These are phyloP conservation scores for Macrostomum lignano DNA, from an alignment of 1,140 invertebrate species.

Conservation along the genomic window DNA sequence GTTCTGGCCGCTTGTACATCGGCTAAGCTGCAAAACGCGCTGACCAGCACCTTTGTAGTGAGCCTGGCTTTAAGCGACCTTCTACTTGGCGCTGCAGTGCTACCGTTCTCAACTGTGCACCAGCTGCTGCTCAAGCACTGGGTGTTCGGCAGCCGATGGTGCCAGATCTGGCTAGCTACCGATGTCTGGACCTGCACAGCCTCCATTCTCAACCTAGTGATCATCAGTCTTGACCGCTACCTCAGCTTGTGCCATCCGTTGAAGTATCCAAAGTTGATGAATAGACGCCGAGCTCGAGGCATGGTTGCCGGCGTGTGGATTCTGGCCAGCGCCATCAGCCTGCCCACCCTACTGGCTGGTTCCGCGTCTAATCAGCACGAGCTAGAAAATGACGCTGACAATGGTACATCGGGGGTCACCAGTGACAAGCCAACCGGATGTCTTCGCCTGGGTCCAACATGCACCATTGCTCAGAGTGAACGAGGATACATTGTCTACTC, in stretches of 20 bases:
- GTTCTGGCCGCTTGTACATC: conserved; percentile 53
- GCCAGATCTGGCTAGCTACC: conserved; percentile 26
- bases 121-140: conserved; percentile 17
- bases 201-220: conserved; percentile 27
- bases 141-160: conserved; percentile 22
- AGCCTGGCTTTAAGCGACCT: conserved; percentile 69
- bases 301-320: no score
- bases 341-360: no score
- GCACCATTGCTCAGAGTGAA: conserved; percentile 21
- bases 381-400: no score
- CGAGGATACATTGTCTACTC: conserved; percentile 70
- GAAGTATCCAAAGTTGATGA: no score
- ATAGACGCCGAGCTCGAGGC: no score
- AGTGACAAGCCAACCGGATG: no score
- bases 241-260: conserved; percentile 27
- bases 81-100: conserved; percentile 30
- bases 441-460: conserved; percentile 10
- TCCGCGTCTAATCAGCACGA: no score
- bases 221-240: conserved; percentile 28
- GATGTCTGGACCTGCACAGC: conserved; percentile 28
- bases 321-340: no score
- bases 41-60: conserved; percentile 77
- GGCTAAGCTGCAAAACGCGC: conserved; percentile 47
- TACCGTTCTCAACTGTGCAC: conserved; percentile 22
- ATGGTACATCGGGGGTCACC: no score